Percentiles rank a stretch among this genome's conserved stretches.
phyloP scores from a whole-genome alignment of 2,113 vertebrate genomes.

The Nerophis ophidion region DNA sequence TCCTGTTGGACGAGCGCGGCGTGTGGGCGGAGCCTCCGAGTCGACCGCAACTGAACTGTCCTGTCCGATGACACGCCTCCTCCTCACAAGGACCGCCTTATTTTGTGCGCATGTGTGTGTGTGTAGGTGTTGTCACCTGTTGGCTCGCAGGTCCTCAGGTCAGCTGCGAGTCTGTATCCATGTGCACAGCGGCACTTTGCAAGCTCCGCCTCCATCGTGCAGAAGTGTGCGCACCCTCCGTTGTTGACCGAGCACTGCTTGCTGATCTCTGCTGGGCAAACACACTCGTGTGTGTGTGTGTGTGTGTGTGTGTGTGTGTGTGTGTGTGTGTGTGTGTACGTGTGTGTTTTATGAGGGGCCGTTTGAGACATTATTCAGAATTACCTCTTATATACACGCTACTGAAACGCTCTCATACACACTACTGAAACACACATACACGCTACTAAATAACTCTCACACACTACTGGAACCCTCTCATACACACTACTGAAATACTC shows the following conservation, averaged over 20 bases:
- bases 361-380: too few species aligned
- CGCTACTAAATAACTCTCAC: too few species aligned
- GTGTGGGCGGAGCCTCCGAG: fast-evolving
- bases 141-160: constrained; percentile 76
- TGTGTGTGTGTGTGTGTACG: too few species aligned
- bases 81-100: background rate
- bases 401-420: too few species aligned
- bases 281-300: background rate
- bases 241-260: constrained; percentile 75
- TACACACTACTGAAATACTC: too few species aligned
- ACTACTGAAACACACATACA: too few species aligned
- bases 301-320: background rate
- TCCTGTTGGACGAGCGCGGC: constrained; percentile 4
- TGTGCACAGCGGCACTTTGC: constrained; percentile 76
- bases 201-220: constrained; percentile 48
- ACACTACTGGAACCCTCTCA: too few species aligned
- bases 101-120: background rate
- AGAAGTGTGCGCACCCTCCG: constrained; percentile 87
- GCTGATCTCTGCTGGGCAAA: constrained; percentile 65
- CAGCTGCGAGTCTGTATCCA: constrained; percentile 76
- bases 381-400: too few species aligned
- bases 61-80: background rate
- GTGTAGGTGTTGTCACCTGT: constrained; percentile 64
- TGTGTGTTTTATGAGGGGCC: too few species aligned
- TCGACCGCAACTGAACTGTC: constrained; percentile 1